A percentile compares a stretch with the other conserved stretches of the same genome.
Evolutionary conservation across 2,888 invertebrate species (phyloP).

Genomic region (Dione juno): DNA sequence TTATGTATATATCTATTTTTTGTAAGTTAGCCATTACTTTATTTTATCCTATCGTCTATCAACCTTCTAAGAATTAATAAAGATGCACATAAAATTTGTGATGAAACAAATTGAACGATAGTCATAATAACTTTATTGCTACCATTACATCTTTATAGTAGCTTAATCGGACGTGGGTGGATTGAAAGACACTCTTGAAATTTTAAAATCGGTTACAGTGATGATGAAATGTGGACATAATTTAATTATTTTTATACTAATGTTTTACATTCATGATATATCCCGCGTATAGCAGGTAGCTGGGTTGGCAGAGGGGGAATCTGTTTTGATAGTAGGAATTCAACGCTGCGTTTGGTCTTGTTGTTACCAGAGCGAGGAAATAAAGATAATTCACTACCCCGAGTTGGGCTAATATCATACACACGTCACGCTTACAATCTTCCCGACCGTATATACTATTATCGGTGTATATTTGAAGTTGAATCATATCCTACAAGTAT

Average conservation of each 20-base stretch:
- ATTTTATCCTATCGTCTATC: too few species aligned
- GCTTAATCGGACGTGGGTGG: constrained; percentile 22
- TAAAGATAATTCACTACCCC: too few species aligned
- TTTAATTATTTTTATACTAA: constrained; percentile 1
- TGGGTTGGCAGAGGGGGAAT: too few species aligned
- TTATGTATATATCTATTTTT: neutral
- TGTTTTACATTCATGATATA: too few species aligned
- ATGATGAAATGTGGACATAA: neutral
- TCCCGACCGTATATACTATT: too few species aligned
- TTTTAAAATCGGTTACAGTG: neutral
- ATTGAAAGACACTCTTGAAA: constrained; percentile 24
- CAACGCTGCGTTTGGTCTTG: too few species aligned
- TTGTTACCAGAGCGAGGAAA: too few species aligned
- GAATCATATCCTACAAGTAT: constrained; percentile 47
- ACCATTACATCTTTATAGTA: constrained; percentile 34
- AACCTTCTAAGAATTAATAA: neutral
- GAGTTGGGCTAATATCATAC: too few species aligned
- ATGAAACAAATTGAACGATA: constrained; percentile 26
- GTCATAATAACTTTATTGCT: constrained; percentile 33
- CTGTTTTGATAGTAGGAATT: too few species aligned
- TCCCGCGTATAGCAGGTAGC: too few species aligned
- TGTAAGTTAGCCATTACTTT: too few species aligned
- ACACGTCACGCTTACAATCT: too few species aligned
- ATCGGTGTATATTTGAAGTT: neutral
- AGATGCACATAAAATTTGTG: constrained; percentile 10